Percentiles rank a stretch among this genome's conserved stretches.
These are phyloP conservation scores for Odontesthes bonariensis DNA, from an alignment of 2,113 vertebrate genomes.

Conservation along the genomic window DNA sequence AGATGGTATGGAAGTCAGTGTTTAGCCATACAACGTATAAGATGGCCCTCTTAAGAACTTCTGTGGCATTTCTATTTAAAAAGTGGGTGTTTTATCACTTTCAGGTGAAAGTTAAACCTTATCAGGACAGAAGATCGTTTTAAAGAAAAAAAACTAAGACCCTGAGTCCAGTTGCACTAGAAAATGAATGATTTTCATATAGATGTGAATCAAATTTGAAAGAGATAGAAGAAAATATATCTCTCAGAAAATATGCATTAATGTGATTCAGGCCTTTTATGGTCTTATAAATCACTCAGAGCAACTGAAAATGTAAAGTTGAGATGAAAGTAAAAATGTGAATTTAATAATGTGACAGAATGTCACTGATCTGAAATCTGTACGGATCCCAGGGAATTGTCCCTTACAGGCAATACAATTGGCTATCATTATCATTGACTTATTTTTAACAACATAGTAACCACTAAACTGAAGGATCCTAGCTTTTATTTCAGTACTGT, in stretches of 20 bases:
- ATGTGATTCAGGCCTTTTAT: conserved; percentile 18
- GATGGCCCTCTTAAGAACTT: background rate
- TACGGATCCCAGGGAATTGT: background rate
- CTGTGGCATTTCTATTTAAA: conserved; percentile 20
- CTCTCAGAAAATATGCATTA: background rate
- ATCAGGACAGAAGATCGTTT: background rate
- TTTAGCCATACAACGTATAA: conserved; percentile 45
- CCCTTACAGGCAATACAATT: background rate
- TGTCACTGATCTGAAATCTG: background rate
- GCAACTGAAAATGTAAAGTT: background rate
- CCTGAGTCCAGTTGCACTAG: background rate
- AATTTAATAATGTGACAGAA: background rate
- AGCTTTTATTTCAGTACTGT: too few species aligned
- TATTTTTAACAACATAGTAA: background rate
- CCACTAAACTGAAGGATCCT: background rate
- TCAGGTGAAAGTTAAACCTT: conserved; percentile 15
- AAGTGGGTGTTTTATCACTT: conserved; percentile 7
- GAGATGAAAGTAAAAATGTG: background rate
- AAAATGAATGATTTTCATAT: background rate
- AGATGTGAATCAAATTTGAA: conserved; percentile 15
- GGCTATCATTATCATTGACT: too few species aligned
- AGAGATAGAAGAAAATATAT: background rate
- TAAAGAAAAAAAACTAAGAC: conserved; percentile 14
- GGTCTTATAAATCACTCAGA: conserved; percentile 22
- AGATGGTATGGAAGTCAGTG: conserved; percentile 33